A percentile compares a stretch with the other conserved stretches of the same genome.
These are phyloP conservation scores for Chalcis sispes DNA, from an alignment of 2,888 invertebrate genomes.

Conservation along the genomic window DNA sequence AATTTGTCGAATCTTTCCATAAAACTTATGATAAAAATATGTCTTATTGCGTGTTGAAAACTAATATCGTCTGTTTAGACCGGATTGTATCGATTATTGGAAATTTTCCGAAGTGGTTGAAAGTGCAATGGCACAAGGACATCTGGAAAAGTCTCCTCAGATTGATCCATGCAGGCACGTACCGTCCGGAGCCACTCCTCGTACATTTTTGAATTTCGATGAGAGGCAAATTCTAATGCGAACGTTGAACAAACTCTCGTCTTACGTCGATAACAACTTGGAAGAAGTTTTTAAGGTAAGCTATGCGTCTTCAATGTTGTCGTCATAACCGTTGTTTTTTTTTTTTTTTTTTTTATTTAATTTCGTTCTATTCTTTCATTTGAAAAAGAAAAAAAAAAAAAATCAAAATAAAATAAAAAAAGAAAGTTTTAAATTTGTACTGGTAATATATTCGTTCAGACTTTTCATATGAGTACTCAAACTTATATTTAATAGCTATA, in stretches of 20 bases:
- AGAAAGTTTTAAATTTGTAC: no score
- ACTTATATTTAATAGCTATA: no score
- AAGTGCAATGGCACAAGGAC: slow-evolving; percentile 82
- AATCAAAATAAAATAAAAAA: no score
- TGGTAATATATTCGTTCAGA: no score
- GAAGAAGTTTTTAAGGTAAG: slow-evolving; percentile 82
- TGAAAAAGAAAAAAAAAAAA: no score
- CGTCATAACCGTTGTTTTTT: no score
- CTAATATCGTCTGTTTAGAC: slow-evolving; percentile 57
- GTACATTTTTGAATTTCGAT: slow-evolving; percentile 85
- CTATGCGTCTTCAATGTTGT: background rate
- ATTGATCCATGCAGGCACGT: slow-evolving; percentile 84
- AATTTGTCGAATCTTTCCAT: background rate
- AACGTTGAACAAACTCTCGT: slow-evolving; percentile 83
- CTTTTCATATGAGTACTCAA: no score
- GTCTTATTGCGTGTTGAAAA: background rate
- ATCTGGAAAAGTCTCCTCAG: slow-evolving; percentile 83
- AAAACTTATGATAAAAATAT: background rate
- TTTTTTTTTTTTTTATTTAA: no score
- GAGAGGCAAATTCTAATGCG: slow-evolving; percentile 81
- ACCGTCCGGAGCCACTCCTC: slow-evolving; percentile 81
- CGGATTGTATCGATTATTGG: slow-evolving; percentile 77
- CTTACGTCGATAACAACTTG: slow-evolving; percentile 83
- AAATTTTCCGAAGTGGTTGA: slow-evolving; percentile 84
- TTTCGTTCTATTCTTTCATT: no score